Evolutionary conservation across 2,113 vertebrate species (phyloP).

Genomic region (Euleptes europaea): DNA sequence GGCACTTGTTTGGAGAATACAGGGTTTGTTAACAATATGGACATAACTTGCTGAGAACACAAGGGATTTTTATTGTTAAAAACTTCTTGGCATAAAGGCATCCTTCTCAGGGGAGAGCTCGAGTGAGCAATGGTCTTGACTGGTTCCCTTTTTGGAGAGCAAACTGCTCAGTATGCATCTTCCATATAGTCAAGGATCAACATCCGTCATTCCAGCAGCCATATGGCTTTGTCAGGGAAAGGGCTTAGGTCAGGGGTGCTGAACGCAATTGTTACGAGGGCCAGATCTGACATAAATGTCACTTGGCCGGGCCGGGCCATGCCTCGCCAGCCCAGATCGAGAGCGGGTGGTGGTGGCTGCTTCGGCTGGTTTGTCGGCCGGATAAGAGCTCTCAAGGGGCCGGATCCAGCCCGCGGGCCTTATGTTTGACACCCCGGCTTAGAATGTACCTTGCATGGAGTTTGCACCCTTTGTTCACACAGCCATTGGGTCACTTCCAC

Average conservation of each 20-base stretch:
- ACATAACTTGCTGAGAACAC: not conserved
- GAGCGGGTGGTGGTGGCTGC: no score
- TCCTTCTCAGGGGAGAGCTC: not conserved
- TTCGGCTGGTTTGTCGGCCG: no score
- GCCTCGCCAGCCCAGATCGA: no score
- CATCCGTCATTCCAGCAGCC: not conserved
- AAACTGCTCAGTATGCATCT: not conserved
- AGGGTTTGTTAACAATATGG: not conserved
- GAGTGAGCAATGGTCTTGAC: not conserved
- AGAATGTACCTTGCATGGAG: not conserved
- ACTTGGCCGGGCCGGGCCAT: no score
- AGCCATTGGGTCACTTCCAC: not conserved
- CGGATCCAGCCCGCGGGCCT: no score
- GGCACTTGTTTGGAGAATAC: not conserved
- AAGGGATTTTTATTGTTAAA: not conserved
- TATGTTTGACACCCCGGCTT: no score
- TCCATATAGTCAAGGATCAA: not conserved
- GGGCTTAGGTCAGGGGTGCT: no score
- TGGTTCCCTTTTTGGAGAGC: not conserved
- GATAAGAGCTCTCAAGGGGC: no score
- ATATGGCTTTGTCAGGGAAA: not conserved
- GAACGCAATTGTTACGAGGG: no score
- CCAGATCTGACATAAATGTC: no score
- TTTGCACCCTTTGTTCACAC: not conserved
- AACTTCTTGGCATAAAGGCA: not conserved